Percentiles rank a stretch among this genome's conserved stretches.
phyloP scores from a whole-genome alignment of 2,113 vertebrate genomes.

The Zosterops borbonicus region DNA sequence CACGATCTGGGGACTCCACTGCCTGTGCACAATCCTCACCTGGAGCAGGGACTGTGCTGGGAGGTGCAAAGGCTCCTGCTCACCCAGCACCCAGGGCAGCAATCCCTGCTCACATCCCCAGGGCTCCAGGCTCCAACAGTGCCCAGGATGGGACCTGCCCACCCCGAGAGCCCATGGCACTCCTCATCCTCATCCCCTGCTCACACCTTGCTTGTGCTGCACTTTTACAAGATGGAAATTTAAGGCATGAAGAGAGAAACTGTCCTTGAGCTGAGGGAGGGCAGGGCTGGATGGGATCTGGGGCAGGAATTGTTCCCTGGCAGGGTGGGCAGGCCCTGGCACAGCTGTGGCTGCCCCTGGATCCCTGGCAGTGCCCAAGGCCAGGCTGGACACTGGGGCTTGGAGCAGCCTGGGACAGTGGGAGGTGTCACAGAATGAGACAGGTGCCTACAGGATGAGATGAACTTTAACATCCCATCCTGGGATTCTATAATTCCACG shows the following conservation, averaged over 20 bases:
- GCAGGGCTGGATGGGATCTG: rapidly evolving
- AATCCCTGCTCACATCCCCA: rapidly evolving
- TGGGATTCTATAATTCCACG: too few species aligned
- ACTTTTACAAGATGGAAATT: not conserved
- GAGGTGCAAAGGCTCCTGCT: not conserved
- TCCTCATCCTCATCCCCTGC: not conserved
- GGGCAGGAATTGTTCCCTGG: not conserved
- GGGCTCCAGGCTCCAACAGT: not conserved
- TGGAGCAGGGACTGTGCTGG: not conserved
- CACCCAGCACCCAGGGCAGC: not conserved
- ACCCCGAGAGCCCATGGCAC: rapidly evolving
- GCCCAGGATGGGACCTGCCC: rapidly evolving
- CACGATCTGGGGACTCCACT: rapidly evolving
- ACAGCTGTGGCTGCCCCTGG: not conserved
- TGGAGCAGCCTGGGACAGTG: too few species aligned
- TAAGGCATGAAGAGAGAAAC: not conserved
- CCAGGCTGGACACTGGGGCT: not conserved
- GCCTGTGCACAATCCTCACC: not conserved
- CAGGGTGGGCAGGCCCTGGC: not conserved
- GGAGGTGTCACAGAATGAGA: too few species aligned
- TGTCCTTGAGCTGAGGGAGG: not conserved
- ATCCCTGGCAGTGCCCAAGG: not conserved
- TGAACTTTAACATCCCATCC: not conserved
- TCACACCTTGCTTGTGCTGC: not conserved
- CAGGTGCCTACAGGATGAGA: too few species aligned